A percentile compares a stretch with the other conserved stretches of the same genome.
Conservation (phyloP, 2,888 invertebrate genomes). For the Maniola hyperantus region DNA sequence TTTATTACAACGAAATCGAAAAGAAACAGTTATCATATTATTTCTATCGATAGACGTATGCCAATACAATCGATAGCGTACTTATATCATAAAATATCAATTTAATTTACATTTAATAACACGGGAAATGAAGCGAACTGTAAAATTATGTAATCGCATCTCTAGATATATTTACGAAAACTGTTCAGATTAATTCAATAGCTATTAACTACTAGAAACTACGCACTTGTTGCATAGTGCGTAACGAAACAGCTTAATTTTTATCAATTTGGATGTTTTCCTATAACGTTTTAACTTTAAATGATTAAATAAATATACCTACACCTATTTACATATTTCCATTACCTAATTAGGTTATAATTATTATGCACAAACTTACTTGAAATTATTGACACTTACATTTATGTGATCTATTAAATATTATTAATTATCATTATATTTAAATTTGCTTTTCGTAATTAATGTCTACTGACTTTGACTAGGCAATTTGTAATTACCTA, state of each 20-base stretch:
- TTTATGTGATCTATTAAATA: no score
- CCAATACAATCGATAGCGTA: background rate
- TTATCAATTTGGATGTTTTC: no score
- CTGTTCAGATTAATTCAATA: background rate
- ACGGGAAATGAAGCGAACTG: background rate
- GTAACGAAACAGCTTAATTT: background rate
- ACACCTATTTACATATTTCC: no score
- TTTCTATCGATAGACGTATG: background rate
- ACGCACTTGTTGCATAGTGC: background rate
- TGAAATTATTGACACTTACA: no score
- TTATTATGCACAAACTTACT: background rate
- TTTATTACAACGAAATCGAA: no score
- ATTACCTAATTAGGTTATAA: background rate
- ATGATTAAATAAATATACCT: no score
- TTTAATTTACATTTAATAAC: background rate
- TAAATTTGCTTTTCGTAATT: background rate
- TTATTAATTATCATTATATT: background rate
- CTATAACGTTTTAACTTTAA: no score
- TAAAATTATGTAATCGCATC: background rate
- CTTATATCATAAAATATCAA: background rate
- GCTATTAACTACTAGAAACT: background rate
- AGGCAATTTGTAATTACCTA: background rate
- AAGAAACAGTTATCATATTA: no score
- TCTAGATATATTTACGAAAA: background rate
- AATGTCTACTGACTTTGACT: background rate